Evolutionary conservation across 92 coral and sea anemone species (phyloP).

Genomic region (Bergia puertoricense): DNA sequence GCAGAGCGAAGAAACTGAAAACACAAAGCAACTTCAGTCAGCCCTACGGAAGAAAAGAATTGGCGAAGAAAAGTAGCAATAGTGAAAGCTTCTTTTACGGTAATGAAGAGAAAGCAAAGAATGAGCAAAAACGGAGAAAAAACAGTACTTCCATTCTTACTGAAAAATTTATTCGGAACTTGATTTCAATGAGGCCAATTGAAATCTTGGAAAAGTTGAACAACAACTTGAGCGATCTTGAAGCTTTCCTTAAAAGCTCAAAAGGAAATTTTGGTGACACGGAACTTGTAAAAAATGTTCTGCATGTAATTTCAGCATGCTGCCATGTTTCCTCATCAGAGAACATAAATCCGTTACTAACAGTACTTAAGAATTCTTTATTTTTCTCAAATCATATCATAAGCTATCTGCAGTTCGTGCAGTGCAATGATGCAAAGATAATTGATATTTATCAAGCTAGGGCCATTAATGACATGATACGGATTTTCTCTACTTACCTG

Average conservation of each 20-base stretch:
- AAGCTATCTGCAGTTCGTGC: background rate
- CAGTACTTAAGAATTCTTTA: slow-evolving; percentile 3
- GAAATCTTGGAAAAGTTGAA: background rate
- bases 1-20: background rate
- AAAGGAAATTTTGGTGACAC: background rate
- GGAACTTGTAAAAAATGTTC: background rate
- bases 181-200: background rate
- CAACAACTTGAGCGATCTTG: background rate
- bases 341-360: slow-evolving; percentile 1
- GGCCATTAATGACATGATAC: slow-evolving; percentile 32
- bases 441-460: background rate
- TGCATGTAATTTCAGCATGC: background rate
- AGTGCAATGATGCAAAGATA: background rate
- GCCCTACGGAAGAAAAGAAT: background rate
- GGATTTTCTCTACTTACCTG: slow-evolving; percentile 53
- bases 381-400: slow-evolving; percentile 17
- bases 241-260: slow-evolving; percentile 4
- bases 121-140: background rate
- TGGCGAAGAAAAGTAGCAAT: background rate
- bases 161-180: background rate
- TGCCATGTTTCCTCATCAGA: slow-evolving; percentile 5
- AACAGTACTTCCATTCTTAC: background rate
- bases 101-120: background rate
- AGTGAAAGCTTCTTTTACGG: background rate
- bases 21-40: background rate